Evolutionary conservation across 2,113 vertebrate species (phyloP).

Genomic region (Ammodytes marinus): DNA sequence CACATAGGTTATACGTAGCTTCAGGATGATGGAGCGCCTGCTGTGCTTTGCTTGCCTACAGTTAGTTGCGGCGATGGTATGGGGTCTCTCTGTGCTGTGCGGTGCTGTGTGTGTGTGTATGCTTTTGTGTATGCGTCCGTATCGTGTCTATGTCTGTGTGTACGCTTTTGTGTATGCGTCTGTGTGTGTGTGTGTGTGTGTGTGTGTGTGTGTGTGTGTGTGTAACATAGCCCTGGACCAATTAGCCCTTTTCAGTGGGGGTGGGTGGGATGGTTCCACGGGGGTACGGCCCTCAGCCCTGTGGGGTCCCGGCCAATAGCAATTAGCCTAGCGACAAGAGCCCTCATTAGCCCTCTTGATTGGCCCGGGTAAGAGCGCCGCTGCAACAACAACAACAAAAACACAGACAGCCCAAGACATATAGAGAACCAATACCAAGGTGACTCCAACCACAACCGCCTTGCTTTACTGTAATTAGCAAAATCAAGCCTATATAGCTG

Average conservation of each 20-base stretch:
- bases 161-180: conserved; percentile 13
- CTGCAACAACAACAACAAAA: conserved; percentile 54
- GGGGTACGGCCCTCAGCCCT: conserved; percentile 71
- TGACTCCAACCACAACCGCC: conserved; percentile 25
- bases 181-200: conserved; percentile 19
- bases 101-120: conserved; percentile 24
- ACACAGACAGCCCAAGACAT: conserved; percentile 30
- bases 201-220: conserved; percentile 15
- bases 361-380: conserved; percentile 69
- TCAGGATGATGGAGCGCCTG: conserved; percentile 60
- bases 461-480: conserved; percentile 65
- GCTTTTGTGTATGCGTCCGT: conserved; percentile 25
- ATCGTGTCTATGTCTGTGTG: conserved; percentile 12
- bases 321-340: conserved; percentile 82
- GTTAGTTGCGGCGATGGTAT: conserved; percentile 42
- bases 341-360: conserved; percentile 84
- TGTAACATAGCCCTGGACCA: conserved; percentile 65
- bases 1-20: conserved; percentile 70
- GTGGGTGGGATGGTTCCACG: conserved; percentile 47
- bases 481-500: conserved; percentile 54
- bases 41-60: conserved; percentile 59
- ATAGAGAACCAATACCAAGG: conserved; percentile 55
- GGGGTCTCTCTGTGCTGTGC: conserved; percentile 47
- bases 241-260: conserved; percentile 73
- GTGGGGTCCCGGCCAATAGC: conserved; percentile 79